Evolutionary conservation across 2,888 invertebrate genomes (phyloP), one percentile per base, ranked within the genome.

Genomic region (Autographa pulchrina): DNA sequence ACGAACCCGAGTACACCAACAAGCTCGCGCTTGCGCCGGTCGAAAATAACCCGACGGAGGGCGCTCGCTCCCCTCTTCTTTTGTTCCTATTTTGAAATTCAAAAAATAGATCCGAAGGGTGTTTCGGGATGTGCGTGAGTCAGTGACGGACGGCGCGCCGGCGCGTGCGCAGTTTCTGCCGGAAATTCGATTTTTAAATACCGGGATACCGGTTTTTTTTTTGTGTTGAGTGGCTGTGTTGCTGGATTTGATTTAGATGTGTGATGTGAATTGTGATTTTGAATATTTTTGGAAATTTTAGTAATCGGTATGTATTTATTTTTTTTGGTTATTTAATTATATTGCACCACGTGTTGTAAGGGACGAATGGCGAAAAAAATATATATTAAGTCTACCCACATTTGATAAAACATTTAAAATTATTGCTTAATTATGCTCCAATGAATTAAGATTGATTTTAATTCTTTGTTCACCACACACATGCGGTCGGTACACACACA

Each of bases 11-110:
- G 76, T 74, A 74, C 68, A 62, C 74, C 48, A 78, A 72, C 70
- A 61, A 65, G 67, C 69, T 61, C 70, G 79, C 86, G 91, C 92
- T 89, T 90, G 92, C 88, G 92, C 88, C 90, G 90, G 88, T 90
- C 91, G 90, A 93, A 90, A 93, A 92, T 94, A 92, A 88, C 88
- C 85, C 86, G 88, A 85, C 91, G 86, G 93, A 93, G 94, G 95
- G 95, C 94, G 93, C 92, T 90, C 91, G 92, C 92, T 93, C 93
- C 94, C 93, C 92, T 89, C 93, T 95, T 92, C 94, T 95, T 95
- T 96, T 95, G 95, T 95, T 96, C 93, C 93, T 95, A 92, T 95
- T 95, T 92, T 90, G 91, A 91, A 92, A 88, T 92, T 94, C 95
- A 92, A 94, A 95, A 92, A 92, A 92, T 94, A 94, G 94, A 93